Evolutionary conservation across 2,888 invertebrate genomes (phyloP), one percentile per base, ranked within the genome.

Genomic region (Rhaphigaster nebulosa): DNA sequence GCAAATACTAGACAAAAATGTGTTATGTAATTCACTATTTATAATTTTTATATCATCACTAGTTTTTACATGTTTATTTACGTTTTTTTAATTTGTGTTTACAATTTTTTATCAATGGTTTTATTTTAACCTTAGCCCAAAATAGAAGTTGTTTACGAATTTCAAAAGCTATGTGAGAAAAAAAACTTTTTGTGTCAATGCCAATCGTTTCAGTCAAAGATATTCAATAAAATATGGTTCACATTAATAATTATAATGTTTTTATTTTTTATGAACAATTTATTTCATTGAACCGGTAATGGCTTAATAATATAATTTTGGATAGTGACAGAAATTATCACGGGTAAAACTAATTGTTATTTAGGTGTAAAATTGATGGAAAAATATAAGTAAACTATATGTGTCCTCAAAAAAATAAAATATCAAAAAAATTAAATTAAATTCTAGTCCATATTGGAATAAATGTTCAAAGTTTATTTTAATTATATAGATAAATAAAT

Each of bases 1-100:
- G 65, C 65, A 65, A 65, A 65, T 65, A 65, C 29, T 65, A 65
- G 65, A 65, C 29, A 29, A 65, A 65, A 65, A 29, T 65, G 65
- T 29, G 65, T 65, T 65, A 29, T 15, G 23, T 56, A 56, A 56
- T 6, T 23, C 5, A 56, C 56, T 52, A 52, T 52, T 15, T 26
- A 56, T 56, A 26, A n/a, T 23, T 26, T 26, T 6, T 23, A 26
- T 56, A 29, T 65, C 65, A 65, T 2, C n/a, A 60, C 13, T 60
- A n/a, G n/a, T 65, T 65, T 65, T n/a, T n/a, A 29, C 18, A 65
- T 15, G 29, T n/a, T 29, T 29, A n/a, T 65, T 65, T 65, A 60
- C 26, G 29, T 65, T n/a, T 29, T 29, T 65, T 29, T 29, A 15
- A 29, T 65, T 65, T 34, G n/a, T 65, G 29, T 65, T 65, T 65